Base-by-base conservation (phyloP, 2,113 vertebrate genomes). In the Myanophis thanlyinensis region DNA sequence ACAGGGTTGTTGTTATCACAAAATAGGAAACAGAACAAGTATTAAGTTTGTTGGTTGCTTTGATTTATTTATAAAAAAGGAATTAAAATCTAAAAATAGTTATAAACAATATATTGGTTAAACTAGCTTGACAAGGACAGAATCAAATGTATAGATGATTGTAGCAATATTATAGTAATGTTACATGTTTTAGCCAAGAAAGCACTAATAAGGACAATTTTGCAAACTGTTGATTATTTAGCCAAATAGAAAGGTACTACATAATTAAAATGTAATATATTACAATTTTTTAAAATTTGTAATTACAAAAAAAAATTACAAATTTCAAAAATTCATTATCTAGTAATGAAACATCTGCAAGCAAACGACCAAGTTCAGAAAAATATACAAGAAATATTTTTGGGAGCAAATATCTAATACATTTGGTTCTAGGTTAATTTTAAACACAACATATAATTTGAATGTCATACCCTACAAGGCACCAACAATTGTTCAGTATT, bases 141-240 rank as follows among this genome's bases (percentile, higher is more conserved):
- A 13, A 3, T 92, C 56, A 87, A 94, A 90, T 94, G 93, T 80
- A 85, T 22, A 49, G 4, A 7, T 62, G 67, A 51, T 92, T 40
- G 62, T 1, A 46, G 51, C 27, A 91, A 20, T 59, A 0, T 8
- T 93, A 51, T 9, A 84, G 1, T 87, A 27, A 5, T 13, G 88
- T 73, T 73, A 73, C 15, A 73, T 73, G 18, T 80, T 80, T 80
- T 85, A 47, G 23, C 23, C 11, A 47, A 85, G 44, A 22, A 80
- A 44, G 35, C 18, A 44, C 44, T 80, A 80, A 44, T 18, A 10
- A 22, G 3, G 73, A 8, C 18, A 80, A 80, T 80, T 44, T 80
- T 44, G 73, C 73, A 80, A 80, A 22, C 73, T 40, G 18, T 22
- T 22, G 3, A 40, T 80, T 80, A 40, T 44, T 80, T 44, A 80